Percentiles rank a stretch among this genome's conserved stretches.
These are phyloP conservation scores for Melanerpes formicivorus DNA, from an alignment of 2,113 vertebrate genomes.

Conservation along the genomic window DNA sequence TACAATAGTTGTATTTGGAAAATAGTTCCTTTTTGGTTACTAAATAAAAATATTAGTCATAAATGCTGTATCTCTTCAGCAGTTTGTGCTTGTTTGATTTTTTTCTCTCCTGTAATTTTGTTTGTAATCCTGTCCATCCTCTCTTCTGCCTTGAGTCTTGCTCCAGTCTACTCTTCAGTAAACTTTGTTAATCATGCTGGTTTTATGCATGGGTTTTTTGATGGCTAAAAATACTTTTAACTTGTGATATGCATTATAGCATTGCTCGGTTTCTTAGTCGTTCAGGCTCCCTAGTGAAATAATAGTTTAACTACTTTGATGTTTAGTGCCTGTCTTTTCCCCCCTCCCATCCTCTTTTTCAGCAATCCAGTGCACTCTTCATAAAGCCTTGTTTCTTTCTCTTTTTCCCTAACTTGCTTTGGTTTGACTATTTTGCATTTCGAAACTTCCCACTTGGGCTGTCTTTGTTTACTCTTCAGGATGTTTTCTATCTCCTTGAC, in stretches of 20 bases:
- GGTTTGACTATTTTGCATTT: background rate
- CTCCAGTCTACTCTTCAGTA: background rate
- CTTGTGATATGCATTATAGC: background rate
- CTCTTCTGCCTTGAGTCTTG: background rate
- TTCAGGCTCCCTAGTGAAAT: background rate
- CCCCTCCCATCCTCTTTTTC: background rate
- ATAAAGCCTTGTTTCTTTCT: background rate
- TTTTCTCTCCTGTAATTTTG: background rate
- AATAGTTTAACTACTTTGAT: background rate
- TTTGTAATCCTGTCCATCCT: background rate
- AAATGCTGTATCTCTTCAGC: background rate
- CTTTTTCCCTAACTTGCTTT: background rate
- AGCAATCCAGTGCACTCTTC: background rate
- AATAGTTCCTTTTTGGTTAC: background rate
- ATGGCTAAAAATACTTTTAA: background rate
- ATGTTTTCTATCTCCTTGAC: background rate
- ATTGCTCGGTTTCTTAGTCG: background rate
- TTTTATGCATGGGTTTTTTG: background rate
- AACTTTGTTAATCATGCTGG: background rate
- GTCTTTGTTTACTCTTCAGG: background rate
- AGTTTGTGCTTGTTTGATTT: background rate
- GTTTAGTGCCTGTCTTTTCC: background rate
- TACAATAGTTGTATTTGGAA: background rate
- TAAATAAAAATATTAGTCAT: background rate
- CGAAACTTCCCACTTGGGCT: background rate